Evolutionary conservation across 1,140 invertebrate genomes (phyloP).

Genomic region (Drosophila lowei): DNA sequence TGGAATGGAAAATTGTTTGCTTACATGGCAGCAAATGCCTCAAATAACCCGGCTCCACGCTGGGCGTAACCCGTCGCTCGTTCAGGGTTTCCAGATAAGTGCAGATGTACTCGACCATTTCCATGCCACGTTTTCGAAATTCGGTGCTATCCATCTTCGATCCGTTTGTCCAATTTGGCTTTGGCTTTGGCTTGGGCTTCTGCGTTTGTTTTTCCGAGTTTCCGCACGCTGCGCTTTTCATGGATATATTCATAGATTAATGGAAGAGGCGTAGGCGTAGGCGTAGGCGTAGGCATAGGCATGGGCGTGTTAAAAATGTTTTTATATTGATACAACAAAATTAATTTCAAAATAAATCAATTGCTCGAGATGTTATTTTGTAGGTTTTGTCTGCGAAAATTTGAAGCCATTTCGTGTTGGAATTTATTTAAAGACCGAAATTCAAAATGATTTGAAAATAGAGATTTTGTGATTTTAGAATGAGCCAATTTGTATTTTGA

Average conservation of each 20-base stretch:
- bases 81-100: conserved; percentile 95
- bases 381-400: too few relatives aligned
- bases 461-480: too few relatives aligned
- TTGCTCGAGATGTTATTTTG: too few relatives aligned
- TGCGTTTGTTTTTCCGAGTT: conserved; percentile 13
- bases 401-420: too few relatives aligned
- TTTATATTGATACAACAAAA: too few relatives aligned
- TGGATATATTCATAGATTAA: conserved; percentile 14
- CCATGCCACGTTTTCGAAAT: conserved; percentile 94
- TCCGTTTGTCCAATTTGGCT: conserved; percentile 16
- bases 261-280: too few relatives aligned
- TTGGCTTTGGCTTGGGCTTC: conserved; percentile 28
- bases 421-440: too few relatives aligned
- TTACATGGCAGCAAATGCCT: conserved; percentile 89
- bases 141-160: conserved; percentile 92
- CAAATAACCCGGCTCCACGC: conserved; percentile 96
- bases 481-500: too few relatives aligned
- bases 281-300: too few relatives aligned
- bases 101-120: conserved; percentile 99
- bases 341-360: too few relatives aligned
- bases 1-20: conserved; percentile 4
- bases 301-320: not conserved
- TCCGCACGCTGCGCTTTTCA: conserved; percentile 11
- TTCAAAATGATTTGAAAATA: too few relatives aligned
- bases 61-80: conserved; percentile 93